Evolutionary conservation across 2,888 invertebrate species (phyloP), one percentile per base, ranked within the genome.

Genomic region (Euplexia lucipara): DNA sequence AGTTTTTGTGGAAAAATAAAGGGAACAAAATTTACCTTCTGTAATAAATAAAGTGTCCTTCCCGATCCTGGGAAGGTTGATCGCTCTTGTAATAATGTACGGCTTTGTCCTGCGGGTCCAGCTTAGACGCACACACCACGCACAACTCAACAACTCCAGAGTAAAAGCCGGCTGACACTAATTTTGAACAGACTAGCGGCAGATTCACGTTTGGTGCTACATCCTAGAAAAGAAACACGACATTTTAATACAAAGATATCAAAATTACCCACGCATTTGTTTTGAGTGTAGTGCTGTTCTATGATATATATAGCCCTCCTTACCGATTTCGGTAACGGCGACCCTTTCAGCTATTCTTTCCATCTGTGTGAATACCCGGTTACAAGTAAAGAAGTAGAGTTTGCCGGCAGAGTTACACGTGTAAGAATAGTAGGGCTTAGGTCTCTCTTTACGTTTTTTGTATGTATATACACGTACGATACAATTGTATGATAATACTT

Each of bases 41-140:
- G 48, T 96, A 95, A 87, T 97, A 98, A 12, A 97, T 97, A 37
- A 97, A 91, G 84, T 97, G 97, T 14, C 98, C 99, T 84, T 98
- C 98, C 61, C 97, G 96, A 90, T 99, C 99, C 72, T 98, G 98
- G 0, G 96, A 92, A 0, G 97, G 98, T 83, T 98, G 98, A 60
- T 97, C 97, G 82, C 97, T 98, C 86, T 97, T 97, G 90, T 99
- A 99, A 90, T 97, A 99, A 91, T 98, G 98, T 44, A 98, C 92
- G 0, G 98, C 99, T 65, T 98, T 96, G 84, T 98, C 97, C 81
- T 98, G 97, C 0, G 98, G 98, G 92, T 99, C 99, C n/a, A 98
- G 92, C 89, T 97, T 98, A 53, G 96, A 95, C 0, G 99, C 99
- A 86, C 98, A 98, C 9, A 97, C 96, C 2, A 98, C 96, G 82